Evolutionary conservation across 2,797 vertebrate species (phyloP), one percentile per base, ranked within the genome.

Genomic region (Percopsis omiscomaycus): DNA sequence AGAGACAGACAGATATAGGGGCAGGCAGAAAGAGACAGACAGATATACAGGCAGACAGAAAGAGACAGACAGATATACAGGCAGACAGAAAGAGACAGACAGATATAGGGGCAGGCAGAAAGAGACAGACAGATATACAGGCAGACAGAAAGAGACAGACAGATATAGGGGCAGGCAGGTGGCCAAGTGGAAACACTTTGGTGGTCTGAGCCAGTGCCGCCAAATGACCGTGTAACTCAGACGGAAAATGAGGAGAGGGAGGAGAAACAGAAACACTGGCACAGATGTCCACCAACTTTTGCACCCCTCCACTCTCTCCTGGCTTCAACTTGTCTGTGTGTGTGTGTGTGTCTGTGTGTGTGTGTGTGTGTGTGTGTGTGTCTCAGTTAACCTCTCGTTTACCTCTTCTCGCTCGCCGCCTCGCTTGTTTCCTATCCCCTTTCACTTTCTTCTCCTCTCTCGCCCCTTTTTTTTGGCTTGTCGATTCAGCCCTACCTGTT

Each of bases 221-320:
- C 80, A 84, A 84, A 87, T 83, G 84, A 83, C 81, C 82, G 45
- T 86, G 84, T 83, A 81, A 86, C 82, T 90, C 81, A 78, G 80
- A 90, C 48, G 84, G 89, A 89, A 91, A 91, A 88, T 84, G 77
- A 73, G 73, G 63, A 80, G 87, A 72, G 77, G 71, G 69, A 75
- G 72, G 75, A 70, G 75, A 75, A 86, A 84, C 62, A 73, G 67
- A 83, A 88, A 87, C 84, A 84, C 70, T 71, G 71, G 71, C 65
- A 66, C 59, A 51, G 64, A 59, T n/a, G 1, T 82, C 60, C 70
- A 55, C 59, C 48, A 71, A 69, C 73, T 69, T 61, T 57, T 60
- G 66, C 73, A 55, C 71, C 68, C 66, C 51, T 57, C 54, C 64
- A 15, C 65, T 81, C 66, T 55, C 5, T 70, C 56, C 66, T 71